phyloP scores from a whole-genome alignment of 2,888 invertebrate species.

The Xylocampa areola region DNA sequence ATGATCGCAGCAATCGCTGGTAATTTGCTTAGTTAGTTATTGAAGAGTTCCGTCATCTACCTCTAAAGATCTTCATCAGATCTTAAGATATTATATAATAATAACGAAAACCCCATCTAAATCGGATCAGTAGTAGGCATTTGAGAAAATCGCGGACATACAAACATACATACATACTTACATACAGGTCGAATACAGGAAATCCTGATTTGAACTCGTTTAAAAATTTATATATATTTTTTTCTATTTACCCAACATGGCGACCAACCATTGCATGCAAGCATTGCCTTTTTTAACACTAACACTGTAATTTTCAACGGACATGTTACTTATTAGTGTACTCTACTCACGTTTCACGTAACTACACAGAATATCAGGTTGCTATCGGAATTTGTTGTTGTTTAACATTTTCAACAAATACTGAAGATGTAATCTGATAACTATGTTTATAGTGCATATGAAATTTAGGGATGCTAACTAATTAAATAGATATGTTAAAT shows the following conservation, averaged over 20 bases:
- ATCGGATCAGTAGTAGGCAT: too few species aligned
- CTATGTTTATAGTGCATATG: slow-evolving; percentile 13
- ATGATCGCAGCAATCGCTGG: too few species aligned
- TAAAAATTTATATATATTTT: neutral
- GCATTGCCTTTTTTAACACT: slow-evolving; percentile 22
- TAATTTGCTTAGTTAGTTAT: too few species aligned
- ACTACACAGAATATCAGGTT: neutral
- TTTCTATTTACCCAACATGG: slow-evolving; percentile 34
- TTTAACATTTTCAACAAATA: slow-evolving; percentile 13
- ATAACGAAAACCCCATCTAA: too few species aligned
- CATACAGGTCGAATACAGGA: too few species aligned
- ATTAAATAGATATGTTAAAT: too few species aligned
- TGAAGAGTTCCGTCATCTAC: too few species aligned
- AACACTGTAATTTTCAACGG: neutral
- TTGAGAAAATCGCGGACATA: too few species aligned
- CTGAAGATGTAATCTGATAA: slow-evolving; percentile 24
- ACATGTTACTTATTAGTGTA: slow-evolving; percentile 7
- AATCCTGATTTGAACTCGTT: too few species aligned
- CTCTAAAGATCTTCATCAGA: too few species aligned
- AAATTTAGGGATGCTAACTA: slow-evolving; percentile 27
- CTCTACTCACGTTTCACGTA: neutral
- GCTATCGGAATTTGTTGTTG: slow-evolving; percentile 3
- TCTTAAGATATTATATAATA: too few species aligned
- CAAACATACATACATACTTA: too few species aligned
- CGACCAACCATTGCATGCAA: slow-evolving; percentile 34